Base-by-base conservation (phyloP, 53 echinoderm and acorn worm species). In the Patiria pectinifera region DNA sequence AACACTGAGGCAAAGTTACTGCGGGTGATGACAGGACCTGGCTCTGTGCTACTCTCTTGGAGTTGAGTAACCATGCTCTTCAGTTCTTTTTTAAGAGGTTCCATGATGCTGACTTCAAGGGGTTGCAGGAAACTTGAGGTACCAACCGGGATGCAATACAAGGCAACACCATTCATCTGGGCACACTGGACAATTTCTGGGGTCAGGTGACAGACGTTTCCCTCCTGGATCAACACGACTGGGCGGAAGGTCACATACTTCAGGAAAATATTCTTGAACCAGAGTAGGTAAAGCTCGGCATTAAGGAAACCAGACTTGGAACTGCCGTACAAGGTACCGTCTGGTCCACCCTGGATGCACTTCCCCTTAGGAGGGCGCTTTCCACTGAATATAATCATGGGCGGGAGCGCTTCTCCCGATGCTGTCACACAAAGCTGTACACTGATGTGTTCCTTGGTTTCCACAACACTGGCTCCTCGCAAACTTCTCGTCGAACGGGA, bases 191-290 rank as follows among this genome's bases (percentile, higher is more conserved):
- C 90, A 1, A 90, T 90, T 21, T 80, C 90, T 47, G 90, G 90
- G 4, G 90, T 90, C 80, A 90, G 80, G 48, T 90, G 90, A 45
- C 90, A 90, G 81, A 59, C 80, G n/a, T 80, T 90, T 61, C 90
- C 90, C 26, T 90, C 90, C 48, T 90, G 90, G 69, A 90, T 90
- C 46, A 90, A 47, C 48, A 90, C 80, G 1, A 81, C 90, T 24
- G 90, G 90, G 44, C 90, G 80, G 24, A n/a, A 44, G 21, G 90
- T 90, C 47, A 81, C 81, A 19, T 81, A 66, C 70, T 90, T 90
- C 69, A 90, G 90, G 70, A 90, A 90, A 12, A 90, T 81, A 66
- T 90, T 49, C 90, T 90, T 90, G 90, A 90, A 90, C 90, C 90
- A 90, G 45, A 90, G 90, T 46, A 90, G n/a, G 21, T 90, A 90